Base-by-base conservation (phyloP, 2,113 vertebrate species). In the Cathartes aura region DNA sequence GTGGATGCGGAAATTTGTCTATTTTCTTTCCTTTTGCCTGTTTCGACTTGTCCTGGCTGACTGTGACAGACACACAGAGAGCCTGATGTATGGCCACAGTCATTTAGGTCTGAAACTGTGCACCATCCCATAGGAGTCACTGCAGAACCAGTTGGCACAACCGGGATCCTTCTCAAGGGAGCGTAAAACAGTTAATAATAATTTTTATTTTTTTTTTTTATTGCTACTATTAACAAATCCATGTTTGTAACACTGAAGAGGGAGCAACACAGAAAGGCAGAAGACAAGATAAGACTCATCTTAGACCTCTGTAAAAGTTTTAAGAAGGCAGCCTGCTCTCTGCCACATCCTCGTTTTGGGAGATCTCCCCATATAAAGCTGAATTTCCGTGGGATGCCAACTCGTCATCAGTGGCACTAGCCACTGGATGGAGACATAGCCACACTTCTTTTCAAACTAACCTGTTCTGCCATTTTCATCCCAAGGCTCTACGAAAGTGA, bases 1-100 rank as follows among this genome's bases (percentile, higher is more conserved):
- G 89, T 97, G 93, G 96, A 98, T 97, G 97, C 89, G 5, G 96
- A 98, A 98, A 98, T 98, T 93, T 97, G 95, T 84, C 97, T 98
- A 3, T 97, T 98, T 98, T 96, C 84, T 90, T 97, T 87, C 50
- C 53, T 92, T 98, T 97, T 94, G 93, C 95, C 96, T 97, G 53
- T 95, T 97, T 96, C 5, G 0, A 86, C 96, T 97, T 94, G 92
- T 73, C 86, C 92, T 94, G 82, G 88, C 93, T 96, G 92, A 91
- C 91, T 97, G 82, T 16, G 30, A 92, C 75, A 97, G 94, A 91
- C 60, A 80, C n/a, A 50, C 34, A 53, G 62, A 55, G 22, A 88
- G 21, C 18, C 4, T n/a, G 56, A 88, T 42, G 42, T 63, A 76
- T 3, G 20, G 60, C 75, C 60, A 42, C 27, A 64, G 48, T 34